Percentiles rank a stretch among this genome's conserved stretches.
Evolutionary conservation across 2,797 vertebrate genomes (phyloP).

Genomic region (Masticophis lateralis): DNA sequence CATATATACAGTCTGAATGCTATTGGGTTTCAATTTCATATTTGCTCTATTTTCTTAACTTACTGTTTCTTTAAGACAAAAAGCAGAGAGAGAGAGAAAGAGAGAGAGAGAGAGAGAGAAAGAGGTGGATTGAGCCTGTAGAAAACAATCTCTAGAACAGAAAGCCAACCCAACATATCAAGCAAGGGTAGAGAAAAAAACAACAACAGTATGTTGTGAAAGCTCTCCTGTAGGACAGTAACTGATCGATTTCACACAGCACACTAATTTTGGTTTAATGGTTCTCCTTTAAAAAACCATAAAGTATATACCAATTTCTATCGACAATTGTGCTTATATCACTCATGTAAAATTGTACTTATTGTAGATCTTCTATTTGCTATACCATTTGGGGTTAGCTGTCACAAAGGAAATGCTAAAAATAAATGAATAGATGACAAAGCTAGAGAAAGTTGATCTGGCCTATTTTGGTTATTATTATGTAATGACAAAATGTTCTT

Average conservation of each 20-base stretch:
- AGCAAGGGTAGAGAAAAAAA: neutral
- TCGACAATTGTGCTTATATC: slow-evolving; percentile 11
- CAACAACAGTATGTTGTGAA: neutral
- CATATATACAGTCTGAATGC: neutral
- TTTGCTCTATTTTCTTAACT: neutral
- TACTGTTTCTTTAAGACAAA: neutral
- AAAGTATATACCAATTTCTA: neutral
- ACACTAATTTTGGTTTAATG: neutral
- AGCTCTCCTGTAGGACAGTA: neutral
- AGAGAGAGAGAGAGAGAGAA: neutral
- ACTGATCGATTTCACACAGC: neutral
- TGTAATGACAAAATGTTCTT: slow-evolving; percentile 1
- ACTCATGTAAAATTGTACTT: neutral
- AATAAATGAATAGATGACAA: slow-evolving; percentile 12
- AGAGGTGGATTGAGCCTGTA: neutral
- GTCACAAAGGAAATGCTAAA: neutral
- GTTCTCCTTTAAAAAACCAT: neutral
- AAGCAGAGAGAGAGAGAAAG: neutral
- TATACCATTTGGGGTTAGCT: neutral
- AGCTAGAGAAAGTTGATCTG: neutral
- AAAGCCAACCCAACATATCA: neutral
- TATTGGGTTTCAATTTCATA: neutral
- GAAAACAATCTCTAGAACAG: neutral
- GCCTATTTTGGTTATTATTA: slow-evolving; percentile 12
- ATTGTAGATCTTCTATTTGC: slow-evolving; percentile 14